A percentile compares a stretch with the other conserved stretches of the same genome.
Conservation (phyloP, 2,888 invertebrate genomes). For the Anthophora plumipes region DNA sequence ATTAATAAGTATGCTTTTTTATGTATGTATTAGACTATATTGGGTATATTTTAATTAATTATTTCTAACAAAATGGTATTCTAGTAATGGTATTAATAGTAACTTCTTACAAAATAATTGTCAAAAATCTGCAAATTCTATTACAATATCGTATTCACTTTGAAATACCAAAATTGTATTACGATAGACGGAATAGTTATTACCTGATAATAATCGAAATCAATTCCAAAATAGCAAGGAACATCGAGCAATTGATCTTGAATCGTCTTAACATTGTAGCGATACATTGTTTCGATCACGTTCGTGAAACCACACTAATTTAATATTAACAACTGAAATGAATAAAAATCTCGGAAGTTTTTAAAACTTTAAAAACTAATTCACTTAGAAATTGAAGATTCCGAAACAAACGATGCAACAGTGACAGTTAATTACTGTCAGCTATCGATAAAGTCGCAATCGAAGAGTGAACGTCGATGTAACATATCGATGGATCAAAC, state of each 20-base stretch:
- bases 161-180: too few relatives aligned
- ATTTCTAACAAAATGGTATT: background rate
- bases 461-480: background rate
- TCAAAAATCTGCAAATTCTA: background rate
- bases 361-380: background rate
- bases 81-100: background rate
- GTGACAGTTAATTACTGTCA: background rate
- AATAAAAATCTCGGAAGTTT: background rate
- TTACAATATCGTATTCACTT: background rate
- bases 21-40: background rate
- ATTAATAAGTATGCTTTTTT: background rate
- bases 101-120: background rate
- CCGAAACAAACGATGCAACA: background rate
- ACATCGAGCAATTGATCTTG: constrained; percentile 32
- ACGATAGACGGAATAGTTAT: background rate
- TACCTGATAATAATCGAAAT: background rate
- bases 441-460: background rate
- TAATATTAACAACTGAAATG: background rate
- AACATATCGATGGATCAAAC: background rate
- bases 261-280: constrained; percentile 30
- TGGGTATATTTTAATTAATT: background rate
- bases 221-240: background rate
- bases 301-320: background rate
- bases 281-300: constrained; percentile 38
- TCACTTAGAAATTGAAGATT: background rate